Evolutionary conservation across 2,797 vertebrate species (phyloP).

Genomic region (Microctenopoma steveboyesi): DNA sequence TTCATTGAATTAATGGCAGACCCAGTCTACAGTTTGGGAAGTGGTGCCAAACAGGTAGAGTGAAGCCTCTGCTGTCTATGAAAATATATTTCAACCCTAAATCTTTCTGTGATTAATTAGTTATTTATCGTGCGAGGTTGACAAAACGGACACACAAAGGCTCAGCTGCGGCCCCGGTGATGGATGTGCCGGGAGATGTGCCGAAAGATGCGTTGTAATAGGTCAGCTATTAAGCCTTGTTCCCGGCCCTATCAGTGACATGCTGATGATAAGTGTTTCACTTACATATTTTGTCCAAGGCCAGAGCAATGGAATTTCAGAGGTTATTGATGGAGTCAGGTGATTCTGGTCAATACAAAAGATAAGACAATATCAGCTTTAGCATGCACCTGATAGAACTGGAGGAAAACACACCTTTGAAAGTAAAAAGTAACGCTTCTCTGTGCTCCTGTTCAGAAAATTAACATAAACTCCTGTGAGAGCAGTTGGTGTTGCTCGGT

Average conservation of each 20-base stretch:
- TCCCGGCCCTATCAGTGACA: conserved; percentile 50
- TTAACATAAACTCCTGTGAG: conserved; percentile 36
- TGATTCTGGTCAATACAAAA: conserved; percentile 32
- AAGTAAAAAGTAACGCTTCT: neutral
- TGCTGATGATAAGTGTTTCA: conserved; percentile 55
- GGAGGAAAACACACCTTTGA: conserved; percentile 16
- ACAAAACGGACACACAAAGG: neutral
- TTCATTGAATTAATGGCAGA: conserved; percentile 28
- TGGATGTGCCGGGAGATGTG: conserved; percentile 19
- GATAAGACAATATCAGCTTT: conserved; percentile 51
- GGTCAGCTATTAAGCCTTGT: conserved; percentile 67
- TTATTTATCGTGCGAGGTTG: neutral
- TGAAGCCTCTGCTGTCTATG: conserved; percentile 3
- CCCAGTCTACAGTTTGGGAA: neutral
- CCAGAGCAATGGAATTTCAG: conserved; percentile 42
- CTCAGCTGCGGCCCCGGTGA: neutral
- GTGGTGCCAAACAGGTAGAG: conserved; percentile 3
- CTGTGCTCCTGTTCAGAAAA: conserved; percentile 27
- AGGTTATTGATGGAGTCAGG: conserved; percentile 51
- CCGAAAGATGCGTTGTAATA: conserved; percentile 54
- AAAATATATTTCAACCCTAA: neutral
- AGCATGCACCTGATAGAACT: conserved; percentile 10
- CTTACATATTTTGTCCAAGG: conserved; percentile 51
- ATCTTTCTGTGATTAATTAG: neutral
- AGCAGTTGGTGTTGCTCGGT: conserved; percentile 35